These are phyloP conservation scores for Orientallactaga sibirica DNA, from an alignment of 2,797 vertebrate genomes.

Conservation along the genomic window DNA sequence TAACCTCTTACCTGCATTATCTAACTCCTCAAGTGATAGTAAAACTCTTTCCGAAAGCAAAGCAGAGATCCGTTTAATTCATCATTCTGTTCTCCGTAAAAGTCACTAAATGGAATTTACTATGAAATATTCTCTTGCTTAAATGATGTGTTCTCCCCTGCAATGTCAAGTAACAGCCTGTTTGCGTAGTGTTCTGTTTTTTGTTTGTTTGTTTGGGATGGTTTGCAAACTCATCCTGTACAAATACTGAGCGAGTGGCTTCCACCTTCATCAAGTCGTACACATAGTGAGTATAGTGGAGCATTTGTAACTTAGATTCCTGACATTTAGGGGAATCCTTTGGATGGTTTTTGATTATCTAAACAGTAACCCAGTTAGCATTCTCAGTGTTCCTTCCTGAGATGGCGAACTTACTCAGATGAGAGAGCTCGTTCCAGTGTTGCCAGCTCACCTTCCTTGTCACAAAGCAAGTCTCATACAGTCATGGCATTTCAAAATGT, in stretches of 20 bases:
- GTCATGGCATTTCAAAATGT: background rate
- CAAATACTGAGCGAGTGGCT: background rate
- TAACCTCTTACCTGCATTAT: no score
- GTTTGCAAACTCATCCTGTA: background rate
- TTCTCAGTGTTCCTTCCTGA: background rate
- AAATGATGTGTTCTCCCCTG: background rate
- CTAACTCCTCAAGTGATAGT: background rate
- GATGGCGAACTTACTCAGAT: background rate
- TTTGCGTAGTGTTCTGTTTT: background rate
- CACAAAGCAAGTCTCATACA: background rate
- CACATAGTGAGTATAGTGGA: background rate
- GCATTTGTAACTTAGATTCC: background rate
- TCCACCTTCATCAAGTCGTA: background rate
- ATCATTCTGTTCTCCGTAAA: background rate
- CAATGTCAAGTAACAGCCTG: background rate
- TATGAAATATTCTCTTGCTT: background rate
- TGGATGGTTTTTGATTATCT: background rate
- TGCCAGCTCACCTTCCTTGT: background rate
- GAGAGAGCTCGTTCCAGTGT: background rate
- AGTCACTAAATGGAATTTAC: background rate
- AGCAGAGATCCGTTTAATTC: background rate
- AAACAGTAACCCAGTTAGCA: background rate
- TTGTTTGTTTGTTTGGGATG: background rate
- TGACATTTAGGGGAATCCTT: background rate
- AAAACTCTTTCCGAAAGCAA: constrained; percentile 21